Evolutionary conservation across 2,888 invertebrate species (phyloP).

Genomic region (Cetonia aurata): DNA sequence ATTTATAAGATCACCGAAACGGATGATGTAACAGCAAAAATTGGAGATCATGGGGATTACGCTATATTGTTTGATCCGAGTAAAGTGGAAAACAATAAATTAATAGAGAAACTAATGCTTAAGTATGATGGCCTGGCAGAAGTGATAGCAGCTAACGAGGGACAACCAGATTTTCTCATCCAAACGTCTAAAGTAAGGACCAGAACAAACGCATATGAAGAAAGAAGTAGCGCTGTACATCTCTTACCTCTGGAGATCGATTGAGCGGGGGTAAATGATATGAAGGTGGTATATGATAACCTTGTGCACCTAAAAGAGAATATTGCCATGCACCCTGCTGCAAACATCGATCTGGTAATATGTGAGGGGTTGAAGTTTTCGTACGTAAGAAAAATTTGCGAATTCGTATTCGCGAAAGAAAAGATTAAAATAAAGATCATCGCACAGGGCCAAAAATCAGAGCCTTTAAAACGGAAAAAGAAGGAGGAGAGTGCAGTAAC

Average conservation of each 20-base stretch:
- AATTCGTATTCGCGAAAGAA: background rate
- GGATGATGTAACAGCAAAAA: too few relatives aligned
- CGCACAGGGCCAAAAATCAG: background rate
- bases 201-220: background rate
- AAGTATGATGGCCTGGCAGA: background rate
- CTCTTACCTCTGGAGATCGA: background rate
- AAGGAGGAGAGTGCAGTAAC: background rate
- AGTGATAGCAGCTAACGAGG: background rate
- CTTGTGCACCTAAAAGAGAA: background rate
- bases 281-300: background rate
- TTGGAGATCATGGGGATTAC: too few relatives aligned
- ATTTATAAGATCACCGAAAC: too few relatives aligned
- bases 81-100: background rate
- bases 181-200: background rate
- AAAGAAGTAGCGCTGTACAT: background rate
- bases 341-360: background rate
- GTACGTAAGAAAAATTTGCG: background rate
- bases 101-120: conserved; percentile 1
- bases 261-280: background rate
- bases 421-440: background rate
- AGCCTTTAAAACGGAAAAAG: background rate
- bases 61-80: background rate
- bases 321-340: background rate
- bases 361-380: background rate
- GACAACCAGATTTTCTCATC: background rate